Percentiles rank a stretch among this genome's conserved stretches.
Conservation (phyloP, 2,113 vertebrate genomes). For the Alectura lathami region DNA sequence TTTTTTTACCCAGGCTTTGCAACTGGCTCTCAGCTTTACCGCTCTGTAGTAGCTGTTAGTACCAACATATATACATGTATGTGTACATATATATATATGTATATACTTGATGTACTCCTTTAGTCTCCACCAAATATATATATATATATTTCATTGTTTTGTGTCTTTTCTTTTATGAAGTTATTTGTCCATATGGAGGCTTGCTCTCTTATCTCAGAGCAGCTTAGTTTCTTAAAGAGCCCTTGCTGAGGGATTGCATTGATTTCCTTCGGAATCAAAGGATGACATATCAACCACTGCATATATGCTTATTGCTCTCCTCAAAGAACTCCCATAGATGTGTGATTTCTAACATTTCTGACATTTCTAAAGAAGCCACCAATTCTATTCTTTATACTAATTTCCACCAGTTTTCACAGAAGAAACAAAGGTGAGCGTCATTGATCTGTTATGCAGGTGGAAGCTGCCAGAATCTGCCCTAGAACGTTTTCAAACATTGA, state of each 20-base stretch:
- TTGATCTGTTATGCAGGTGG: background rate
- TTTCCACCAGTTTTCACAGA: background rate
- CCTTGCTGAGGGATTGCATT: background rate
- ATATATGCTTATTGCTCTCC: background rate
- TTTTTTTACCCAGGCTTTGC: background rate
- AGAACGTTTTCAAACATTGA: background rate
- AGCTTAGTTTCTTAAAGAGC: conserved; percentile 29
- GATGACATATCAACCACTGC: background rate
- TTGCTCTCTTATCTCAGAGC: background rate
- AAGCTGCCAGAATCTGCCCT: background rate
- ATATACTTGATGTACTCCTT: background rate
- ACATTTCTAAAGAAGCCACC: background rate
- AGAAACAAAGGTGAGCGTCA: background rate
- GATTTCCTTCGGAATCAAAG: conserved; percentile 46
- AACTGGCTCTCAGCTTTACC: background rate
- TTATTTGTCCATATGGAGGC: conserved; percentile 9
- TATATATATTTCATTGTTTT: background rate
- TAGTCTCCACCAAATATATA: background rate
- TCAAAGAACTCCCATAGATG: background rate
- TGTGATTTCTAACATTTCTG: background rate
- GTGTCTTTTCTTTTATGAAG: conserved; percentile 52
- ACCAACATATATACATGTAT: too few relatives aligned
- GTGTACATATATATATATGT: too few relatives aligned
- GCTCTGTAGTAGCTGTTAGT: background rate
- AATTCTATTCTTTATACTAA: background rate